These are phyloP conservation scores for Urocynchramus pylzowi DNA, from an alignment of 2,113 vertebrate species.

Conservation along the genomic window DNA sequence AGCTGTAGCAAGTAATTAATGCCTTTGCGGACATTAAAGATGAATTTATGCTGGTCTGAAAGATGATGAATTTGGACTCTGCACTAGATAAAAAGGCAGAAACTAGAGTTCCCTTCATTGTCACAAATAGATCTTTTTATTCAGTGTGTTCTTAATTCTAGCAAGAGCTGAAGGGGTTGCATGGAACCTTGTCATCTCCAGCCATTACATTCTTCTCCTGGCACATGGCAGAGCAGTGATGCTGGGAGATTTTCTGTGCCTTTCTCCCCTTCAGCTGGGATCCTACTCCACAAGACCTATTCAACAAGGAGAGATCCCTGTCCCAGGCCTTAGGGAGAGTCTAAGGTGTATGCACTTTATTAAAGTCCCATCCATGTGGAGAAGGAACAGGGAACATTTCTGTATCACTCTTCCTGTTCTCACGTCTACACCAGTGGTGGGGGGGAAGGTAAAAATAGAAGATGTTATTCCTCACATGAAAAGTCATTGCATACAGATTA, in stretches of 20 bases:
- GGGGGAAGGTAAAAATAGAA: neutral
- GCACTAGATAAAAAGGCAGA: neutral
- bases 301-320: neutral
- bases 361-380: neutral
- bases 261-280: neutral
- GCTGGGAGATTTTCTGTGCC: neutral
- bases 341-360: accelerated
- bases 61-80: neutral
- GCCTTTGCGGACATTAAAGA: neutral
- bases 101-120: neutral
- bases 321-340: neutral
- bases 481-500: neutral
- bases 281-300: neutral
- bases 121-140: neutral
- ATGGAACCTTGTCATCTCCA: accelerated
- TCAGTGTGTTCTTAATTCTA: neutral
- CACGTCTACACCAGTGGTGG: too few relatives aligned
- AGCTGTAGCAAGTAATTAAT: neutral
- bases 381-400: neutral
- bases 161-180: neutral
- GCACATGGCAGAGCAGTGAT: neutral
- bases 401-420: neutral
- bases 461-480: neutral
- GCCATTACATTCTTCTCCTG: neutral
- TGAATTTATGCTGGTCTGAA: neutral